These are phyloP conservation scores for Tenthredo mesomela DNA, from an alignment of 2,888 invertebrate species.

Conservation along the genomic window DNA sequence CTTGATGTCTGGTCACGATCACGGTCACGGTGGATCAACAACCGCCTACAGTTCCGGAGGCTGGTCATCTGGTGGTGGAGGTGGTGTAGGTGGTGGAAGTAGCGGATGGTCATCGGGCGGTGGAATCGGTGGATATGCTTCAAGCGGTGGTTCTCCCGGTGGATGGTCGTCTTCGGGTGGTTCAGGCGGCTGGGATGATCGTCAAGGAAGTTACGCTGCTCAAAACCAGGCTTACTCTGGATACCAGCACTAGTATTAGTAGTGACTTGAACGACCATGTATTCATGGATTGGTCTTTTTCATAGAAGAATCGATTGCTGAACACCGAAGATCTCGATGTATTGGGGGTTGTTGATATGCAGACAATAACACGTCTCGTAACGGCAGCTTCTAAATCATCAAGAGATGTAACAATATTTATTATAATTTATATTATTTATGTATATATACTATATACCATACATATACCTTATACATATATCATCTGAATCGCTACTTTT, in stretches of 20 bases:
- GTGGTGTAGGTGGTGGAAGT: conserved; percentile 61
- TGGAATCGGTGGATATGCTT: conserved; percentile 62
- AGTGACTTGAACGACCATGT: conserved; percentile 27
- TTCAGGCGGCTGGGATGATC: conserved; percentile 71
- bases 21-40: conserved; percentile 68
- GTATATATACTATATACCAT: conserved; percentile 37
- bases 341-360: not conserved
- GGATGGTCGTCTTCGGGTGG: conserved; percentile 67
- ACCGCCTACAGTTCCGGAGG: conserved; percentile 69
- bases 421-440: conserved; percentile 49
- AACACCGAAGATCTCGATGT: conserved; percentile 20
- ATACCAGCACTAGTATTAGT: conserved; percentile 70
- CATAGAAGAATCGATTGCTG: not conserved
- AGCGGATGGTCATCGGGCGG: conserved; percentile 62
- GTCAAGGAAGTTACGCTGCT: conserved; percentile 63
- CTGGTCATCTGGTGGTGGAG: conserved; percentile 63
- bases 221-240: conserved; percentile 73
- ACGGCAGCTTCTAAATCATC: not conserved
- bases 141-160: conserved; percentile 60
- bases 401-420: conserved; percentile 48
- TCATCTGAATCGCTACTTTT: conserved; percentile 21
- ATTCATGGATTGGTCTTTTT: not conserved
- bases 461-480: not conserved
- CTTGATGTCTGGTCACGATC: conserved; percentile 71
- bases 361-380: not conserved